Evolutionary conservation across 2,888 invertebrate genomes (phyloP), one percentile per base, ranked within the genome.

Genomic region (Willowsia nigromaculata): DNA sequence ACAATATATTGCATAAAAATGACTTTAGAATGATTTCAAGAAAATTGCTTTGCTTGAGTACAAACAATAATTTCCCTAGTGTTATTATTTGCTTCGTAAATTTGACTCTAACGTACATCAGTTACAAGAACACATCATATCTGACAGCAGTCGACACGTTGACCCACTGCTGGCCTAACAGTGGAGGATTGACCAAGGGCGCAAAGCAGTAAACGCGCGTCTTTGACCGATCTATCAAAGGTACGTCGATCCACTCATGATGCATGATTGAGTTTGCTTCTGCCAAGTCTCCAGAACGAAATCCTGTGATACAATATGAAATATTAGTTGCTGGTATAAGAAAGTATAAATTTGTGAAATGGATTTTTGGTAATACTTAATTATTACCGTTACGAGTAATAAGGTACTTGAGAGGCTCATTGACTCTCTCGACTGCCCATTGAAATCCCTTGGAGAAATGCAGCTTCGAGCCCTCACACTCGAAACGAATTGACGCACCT

Each of bases 361-460:
- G 18, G 1, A 25, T 47, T 18, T 56, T 4, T 22, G 5, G 22
- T 22, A 56, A n/a, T n/a, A n/a, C n/a, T n/a, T n/a, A n/a, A n/a
- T n/a, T n/a, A 18, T 40, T 71, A 91, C 91, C 85, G 81, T 82
- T 81, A n/a, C 3, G 15, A n/a, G 85, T 88, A 18, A 62, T 65
- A 40, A 85, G 37, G 82, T 90, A 85, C 40, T 90, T 85, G 0
- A 81, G 27, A 15, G 88, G 65, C 30, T 78, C 88, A 30, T 85
- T 85, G 0, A 15, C 2, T 47, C 40, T 85, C 25, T 88, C 76
- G 4, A 82, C 13, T 13, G 80, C 90, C 90, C 89, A 91, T 30
- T 91, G 91, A 78, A 91, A 90, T 43, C 90, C 90, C 0, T 59
- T 82, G 0, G 89, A 68, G 30, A 90, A 56, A 59, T 90, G 81